phyloP scores from a whole-genome alignment of 2,113 vertebrate genomes.

The Synchiropus splendidus region DNA sequence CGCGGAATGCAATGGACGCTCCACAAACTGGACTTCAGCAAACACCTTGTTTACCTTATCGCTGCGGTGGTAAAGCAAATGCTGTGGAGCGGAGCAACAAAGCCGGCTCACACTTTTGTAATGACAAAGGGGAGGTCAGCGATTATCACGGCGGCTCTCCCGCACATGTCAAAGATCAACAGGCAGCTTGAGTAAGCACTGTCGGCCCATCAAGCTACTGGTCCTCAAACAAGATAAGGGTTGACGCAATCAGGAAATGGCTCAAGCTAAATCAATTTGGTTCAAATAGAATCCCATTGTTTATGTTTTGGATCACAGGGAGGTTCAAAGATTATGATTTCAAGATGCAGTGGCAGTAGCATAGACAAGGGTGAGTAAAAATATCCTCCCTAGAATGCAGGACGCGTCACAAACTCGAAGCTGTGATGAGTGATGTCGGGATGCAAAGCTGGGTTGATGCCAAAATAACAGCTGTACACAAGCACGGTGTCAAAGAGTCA shows the following conservation, averaged over 20 bases:
- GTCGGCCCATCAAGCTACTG: conserved; percentile 11
- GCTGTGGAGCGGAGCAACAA: conserved; percentile 8
- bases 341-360: not conserved
- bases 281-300: no score
- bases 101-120: conserved; percentile 15
- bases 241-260: not conserved
- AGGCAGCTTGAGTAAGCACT: conserved; percentile 11
- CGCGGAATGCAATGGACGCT: conserved; percentile 1
- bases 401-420: conserved; percentile 9
- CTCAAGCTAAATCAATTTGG: not conserved
- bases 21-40: not conserved
- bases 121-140: conserved; percentile 34
- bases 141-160: conserved; percentile 28
- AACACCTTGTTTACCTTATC: conserved; percentile 15
- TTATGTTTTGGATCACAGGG: no score
- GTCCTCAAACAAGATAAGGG: conserved; percentile 3
- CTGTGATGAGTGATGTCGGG: conserved; percentile 24
- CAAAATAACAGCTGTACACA: conserved; percentile 21
- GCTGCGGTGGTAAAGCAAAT: conserved; percentile 24
- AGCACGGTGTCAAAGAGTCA: conserved; percentile 2
- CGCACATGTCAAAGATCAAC: conserved; percentile 25
- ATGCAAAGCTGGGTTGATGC: conserved; percentile 15
- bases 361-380: conserved; percentile 15
- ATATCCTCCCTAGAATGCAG: conserved; percentile 26
- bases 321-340: no score